Evolutionary conservation across 2,797 vertebrate genomes (phyloP), one percentile per base, ranked within the genome.

Genomic region (Stomatorhinus walkeri): DNA sequence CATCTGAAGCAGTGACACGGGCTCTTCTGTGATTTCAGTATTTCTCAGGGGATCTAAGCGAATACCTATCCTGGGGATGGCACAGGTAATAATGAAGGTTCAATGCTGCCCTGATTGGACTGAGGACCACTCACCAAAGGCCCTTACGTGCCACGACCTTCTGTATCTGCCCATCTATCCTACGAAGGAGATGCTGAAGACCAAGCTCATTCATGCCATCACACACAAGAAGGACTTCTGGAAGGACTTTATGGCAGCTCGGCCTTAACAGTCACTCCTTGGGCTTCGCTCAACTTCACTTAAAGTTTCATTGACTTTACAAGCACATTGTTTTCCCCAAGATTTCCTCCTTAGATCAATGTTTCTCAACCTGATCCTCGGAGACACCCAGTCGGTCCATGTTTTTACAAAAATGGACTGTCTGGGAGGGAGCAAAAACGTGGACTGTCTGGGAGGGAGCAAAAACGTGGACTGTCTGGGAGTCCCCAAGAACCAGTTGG

Each of bases 1-100:
- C 6, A 16, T 36, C 54, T 24, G 51, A n/a, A 59, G 9, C 16
- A 49, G 43, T 32, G 84, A 22, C 1, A 7, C 28, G 1, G 19
- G 5, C 19, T 40, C 40, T 32, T 43, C 19, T 10, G 10, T 49
- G 0, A 90, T 84, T 59, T 87, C 92, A 97, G 96, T 95, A 89
- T 98, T 98, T 91, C 87, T 97, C 89, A 95, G 94, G 48, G 97
- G 96, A 90, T 94, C 87, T 52, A 92, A 95, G 83, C 96, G 95
- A 4, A 91, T 96, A 0, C 94, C 95, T 32, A 90, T 94, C 54
- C 12, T 90, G 83, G 94, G 94, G 0, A 94, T 96, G 94, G 19
- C 90, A 8, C 84, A 64, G 79, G 81, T 96, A 68, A 87, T 0
- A 79, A 96, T 97, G 94, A 95, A 0, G 3, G 92, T 97, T 32